Evolutionary conservation across 2,797 vertebrate genomes (phyloP), one percentile per base, ranked within the genome.

Genomic region (Premnoplex brunnescens): DNA sequence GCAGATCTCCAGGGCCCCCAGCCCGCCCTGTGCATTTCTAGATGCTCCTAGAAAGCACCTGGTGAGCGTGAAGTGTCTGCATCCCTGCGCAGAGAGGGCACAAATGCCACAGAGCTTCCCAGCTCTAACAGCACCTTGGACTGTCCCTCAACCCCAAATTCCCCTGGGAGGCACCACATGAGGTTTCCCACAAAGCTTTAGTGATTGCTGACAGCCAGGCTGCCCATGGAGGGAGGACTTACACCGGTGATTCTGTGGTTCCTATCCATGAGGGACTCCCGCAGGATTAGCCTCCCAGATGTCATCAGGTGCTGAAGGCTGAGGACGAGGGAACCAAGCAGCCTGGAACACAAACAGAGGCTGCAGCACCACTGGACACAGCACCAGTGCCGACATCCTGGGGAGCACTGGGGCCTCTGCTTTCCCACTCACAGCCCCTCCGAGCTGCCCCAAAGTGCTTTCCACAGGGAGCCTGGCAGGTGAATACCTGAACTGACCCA

Each of bases 281-380:
- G 97, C 46, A 99, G 98, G 82, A 98, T 95, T 93, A 99, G 96
- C 81, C 98, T 98, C 39, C 99, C 99, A 0, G 97, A 85, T 2
- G 95, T 97, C 81, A 98, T 97, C 41, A 99, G 97, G 89, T 99
- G 98, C 97, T 99, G 99, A 76, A 99, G 98, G 91, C 99, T 99
- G 95, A 99, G 97, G 46, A 98, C 96, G 85, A 99, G 97, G 48
- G 97, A 98, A 36, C 99, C 99, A 1, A 99, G 97, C 34, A 98
- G 95, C 95, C 99, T 99, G 83, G 27, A 90, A 94, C 20, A 95
- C 56, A 95, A 85, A 8, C 88, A 78, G 43, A 88, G 56, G 46
- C 49, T 91, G 60, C 41, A 69, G 52, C n/a, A 88, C 27, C 12
- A 30, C 22, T 3, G 22, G 30, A 14, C 1, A 1, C 6, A 28